phyloP scores from a whole-genome alignment of 1,140 invertebrate species.

The Macrocentrus cingulum region DNA sequence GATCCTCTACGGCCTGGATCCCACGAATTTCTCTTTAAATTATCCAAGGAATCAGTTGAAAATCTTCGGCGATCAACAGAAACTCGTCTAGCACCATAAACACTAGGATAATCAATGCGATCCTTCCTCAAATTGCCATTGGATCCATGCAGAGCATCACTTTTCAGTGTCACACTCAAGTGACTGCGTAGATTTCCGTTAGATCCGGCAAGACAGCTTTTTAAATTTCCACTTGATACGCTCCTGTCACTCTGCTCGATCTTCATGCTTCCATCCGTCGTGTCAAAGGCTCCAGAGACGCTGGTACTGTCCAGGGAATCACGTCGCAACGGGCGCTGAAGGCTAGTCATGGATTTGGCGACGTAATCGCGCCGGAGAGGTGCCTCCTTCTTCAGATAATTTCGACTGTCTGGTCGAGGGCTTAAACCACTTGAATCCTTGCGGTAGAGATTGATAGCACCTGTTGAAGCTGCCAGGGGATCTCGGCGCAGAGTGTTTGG shows the following conservation, averaged over 20 bases:
- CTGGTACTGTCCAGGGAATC: slow-evolving; percentile 44
- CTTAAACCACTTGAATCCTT: slow-evolving; percentile 40
- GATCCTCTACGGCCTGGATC: slow-evolving; percentile 66
- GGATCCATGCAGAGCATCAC: slow-evolving; percentile 48
- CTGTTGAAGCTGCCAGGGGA: slow-evolving; percentile 60
- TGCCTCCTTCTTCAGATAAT: slow-evolving; percentile 49
- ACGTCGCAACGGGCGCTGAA: slow-evolving; percentile 43
- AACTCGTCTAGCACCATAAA: slow-evolving; percentile 48
- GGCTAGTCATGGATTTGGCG: slow-evolving; percentile 51
- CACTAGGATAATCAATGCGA: slow-evolving; percentile 30
- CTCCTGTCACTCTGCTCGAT: slow-evolving; percentile 27
- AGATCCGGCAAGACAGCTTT: slow-evolving; percentile 48
- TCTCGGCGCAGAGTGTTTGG: slow-evolving; percentile 66
- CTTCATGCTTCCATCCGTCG: slow-evolving; percentile 30
- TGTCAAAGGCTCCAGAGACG: slow-evolving; percentile 39
- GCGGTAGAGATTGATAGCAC: slow-evolving; percentile 45
- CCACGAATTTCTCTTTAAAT: slow-evolving; percentile 68
- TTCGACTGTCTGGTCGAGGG: slow-evolving; percentile 36
- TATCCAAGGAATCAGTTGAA: slow-evolving; percentile 73
- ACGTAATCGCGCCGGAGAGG: slow-evolving; percentile 57
- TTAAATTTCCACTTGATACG: slow-evolving; percentile 40
- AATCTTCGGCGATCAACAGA: slow-evolving; percentile 64
- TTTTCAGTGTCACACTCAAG: slow-evolving; percentile 50
- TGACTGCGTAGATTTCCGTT: slow-evolving; percentile 48
- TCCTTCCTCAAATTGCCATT: slow-evolving; percentile 50